Evolutionary conservation across 1,140 invertebrate genomes (phyloP).

Genomic region (Antheraea pernyi): DNA sequence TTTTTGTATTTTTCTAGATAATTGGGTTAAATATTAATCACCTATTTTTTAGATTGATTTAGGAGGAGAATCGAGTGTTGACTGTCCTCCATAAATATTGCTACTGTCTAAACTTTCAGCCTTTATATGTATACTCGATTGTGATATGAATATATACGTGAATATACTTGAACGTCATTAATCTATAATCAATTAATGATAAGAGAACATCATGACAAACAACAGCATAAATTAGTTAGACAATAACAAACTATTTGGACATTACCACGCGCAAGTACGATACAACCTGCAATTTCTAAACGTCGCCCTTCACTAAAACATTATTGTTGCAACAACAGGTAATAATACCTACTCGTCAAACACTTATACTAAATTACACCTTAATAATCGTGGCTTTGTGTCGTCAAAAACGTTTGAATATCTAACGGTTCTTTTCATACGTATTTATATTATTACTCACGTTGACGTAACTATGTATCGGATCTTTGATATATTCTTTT

Average conservation of each 20-base stretch:
- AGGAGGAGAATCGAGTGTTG: too few species aligned
- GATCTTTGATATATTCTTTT: too few species aligned
- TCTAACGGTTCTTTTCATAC: background rate
- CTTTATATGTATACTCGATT: too few species aligned
- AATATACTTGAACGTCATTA: too few species aligned
- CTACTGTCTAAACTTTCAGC: too few species aligned
- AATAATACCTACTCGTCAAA: slow-evolving; percentile 21
- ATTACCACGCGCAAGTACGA: slow-evolving; percentile 21
- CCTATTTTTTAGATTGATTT: too few species aligned
- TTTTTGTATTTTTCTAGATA: too few species aligned
- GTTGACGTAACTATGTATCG: too few species aligned
- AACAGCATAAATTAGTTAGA: background rate
- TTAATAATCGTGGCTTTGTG: slow-evolving; percentile 16
- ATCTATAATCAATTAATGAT: background rate
- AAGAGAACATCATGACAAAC: background rate
- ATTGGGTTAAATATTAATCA: too few species aligned
- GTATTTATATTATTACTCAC: too few species aligned
- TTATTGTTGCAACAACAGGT: slow-evolving; percentile 21
- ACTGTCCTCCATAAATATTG: too few species aligned
- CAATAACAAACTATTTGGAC: slow-evolving; percentile 2
- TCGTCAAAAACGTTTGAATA: slow-evolving; percentile 8
- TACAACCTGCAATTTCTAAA: slow-evolving; percentile 37
- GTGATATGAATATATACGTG: too few species aligned
- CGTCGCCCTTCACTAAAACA: slow-evolving; percentile 35
- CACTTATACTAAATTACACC: slow-evolving; percentile 25